phyloP scores from a whole-genome alignment of 2,888 invertebrate species.

The Empis livida region DNA sequence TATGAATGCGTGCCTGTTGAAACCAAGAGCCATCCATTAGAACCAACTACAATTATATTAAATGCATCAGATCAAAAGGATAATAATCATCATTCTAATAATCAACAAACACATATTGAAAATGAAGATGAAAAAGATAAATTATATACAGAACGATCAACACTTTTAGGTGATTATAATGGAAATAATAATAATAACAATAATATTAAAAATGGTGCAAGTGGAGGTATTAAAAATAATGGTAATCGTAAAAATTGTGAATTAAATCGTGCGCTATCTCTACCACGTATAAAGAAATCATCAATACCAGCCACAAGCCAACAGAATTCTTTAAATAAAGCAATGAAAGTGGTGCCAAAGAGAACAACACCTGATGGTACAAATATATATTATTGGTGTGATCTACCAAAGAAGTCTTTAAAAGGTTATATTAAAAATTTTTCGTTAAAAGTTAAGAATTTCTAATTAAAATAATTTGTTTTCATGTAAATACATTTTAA shows the following conservation, averaged over 20 bases:
- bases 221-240: conserved; percentile 1
- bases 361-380: conserved; percentile 72
- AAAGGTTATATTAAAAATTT: conserved; percentile 36
- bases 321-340: conserved; percentile 27
- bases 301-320: conserved; percentile 14
- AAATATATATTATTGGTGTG: conserved; percentile 78
- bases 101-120: conserved; percentile 2
- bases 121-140: conserved; percentile 7
- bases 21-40: conserved; percentile 29
- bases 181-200: conserved; percentile 21
- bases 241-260: conserved; percentile 32
- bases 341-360: conserved; percentile 49
- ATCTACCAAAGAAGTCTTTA: conserved; percentile 44
- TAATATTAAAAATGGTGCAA: conserved; percentile 12
- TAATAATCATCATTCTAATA: no score
- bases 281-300: conserved; percentile 19
- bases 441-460: neutral
- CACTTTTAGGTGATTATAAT: conserved; percentile 22
- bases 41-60: conserved; percentile 13
- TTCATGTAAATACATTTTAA: neutral
- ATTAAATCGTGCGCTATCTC: conserved; percentile 10
- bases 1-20: conserved; percentile 27
- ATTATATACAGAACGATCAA: conserved; percentile 12
- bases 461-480: neutral
- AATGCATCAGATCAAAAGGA: neutral